phyloP scores from a whole-genome alignment of 2,113 vertebrate species.

The Grus americana region DNA sequence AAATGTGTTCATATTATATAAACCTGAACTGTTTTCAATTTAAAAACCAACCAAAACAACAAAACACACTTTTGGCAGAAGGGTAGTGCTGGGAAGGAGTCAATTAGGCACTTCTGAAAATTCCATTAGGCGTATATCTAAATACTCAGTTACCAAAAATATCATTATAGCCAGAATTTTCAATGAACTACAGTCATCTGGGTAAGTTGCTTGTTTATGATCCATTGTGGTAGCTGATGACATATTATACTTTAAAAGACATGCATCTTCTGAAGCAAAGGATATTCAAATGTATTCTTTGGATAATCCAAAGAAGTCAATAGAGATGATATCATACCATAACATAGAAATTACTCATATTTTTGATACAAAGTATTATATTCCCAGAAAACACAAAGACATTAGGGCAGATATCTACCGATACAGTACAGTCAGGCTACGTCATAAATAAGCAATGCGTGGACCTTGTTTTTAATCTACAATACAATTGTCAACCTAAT shows the following conservation, averaged over 20 bases:
- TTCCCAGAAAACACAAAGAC: background rate
- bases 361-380: background rate
- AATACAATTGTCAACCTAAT: background rate
- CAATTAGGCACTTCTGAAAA: background rate
- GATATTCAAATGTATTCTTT: background rate
- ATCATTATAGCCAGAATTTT: background rate
- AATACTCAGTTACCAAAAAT: conserved; percentile 1
- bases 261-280: background rate
- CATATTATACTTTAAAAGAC: background rate
- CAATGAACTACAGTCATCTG: background rate
- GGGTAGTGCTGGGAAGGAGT: background rate
- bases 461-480: background rate
- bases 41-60: background rate
- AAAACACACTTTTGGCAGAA: background rate
- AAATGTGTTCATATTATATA: background rate
- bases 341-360: background rate
- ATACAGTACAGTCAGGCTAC: background rate
- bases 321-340: background rate
- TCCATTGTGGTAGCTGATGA: background rate
- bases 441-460: background rate
- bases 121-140: background rate
- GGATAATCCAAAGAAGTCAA: background rate
- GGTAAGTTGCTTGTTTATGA: background rate
- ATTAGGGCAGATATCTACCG: background rate
- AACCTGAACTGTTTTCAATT: background rate